A percentile compares a stretch with the other conserved stretches of the same genome.
These are phyloP conservation scores for Mya arenaria DNA, from an alignment of 1,140 invertebrate species.

Conservation along the genomic window DNA sequence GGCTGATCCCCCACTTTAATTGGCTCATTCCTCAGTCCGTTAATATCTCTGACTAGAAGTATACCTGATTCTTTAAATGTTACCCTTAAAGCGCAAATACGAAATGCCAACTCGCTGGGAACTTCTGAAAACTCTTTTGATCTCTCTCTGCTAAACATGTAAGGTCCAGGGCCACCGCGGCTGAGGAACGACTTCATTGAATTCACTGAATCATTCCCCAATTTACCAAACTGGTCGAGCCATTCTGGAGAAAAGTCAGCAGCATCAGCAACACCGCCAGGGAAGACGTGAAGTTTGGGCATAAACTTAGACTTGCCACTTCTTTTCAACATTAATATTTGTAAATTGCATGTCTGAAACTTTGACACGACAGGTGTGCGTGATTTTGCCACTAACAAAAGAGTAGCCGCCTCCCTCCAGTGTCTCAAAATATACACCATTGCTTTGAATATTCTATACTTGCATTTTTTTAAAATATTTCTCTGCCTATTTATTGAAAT, in stretches of 20 bases:
- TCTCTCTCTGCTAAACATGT: constrained; percentile 66
- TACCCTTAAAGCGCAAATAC: constrained; percentile 93
- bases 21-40: constrained; percentile 18
- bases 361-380: constrained; percentile 47
- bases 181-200: constrained; percentile 56
- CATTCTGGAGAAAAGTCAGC: constrained; percentile 88
- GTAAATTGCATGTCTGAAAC: constrained; percentile 75
- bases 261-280: constrained; percentile 88
- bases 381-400: constrained; percentile 78
- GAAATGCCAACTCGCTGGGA: constrained; percentile 86
- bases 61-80: constrained; percentile 96
- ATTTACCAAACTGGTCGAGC: constrained; percentile 85
- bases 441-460: too few species aligned
- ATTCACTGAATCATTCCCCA: constrained; percentile 52
- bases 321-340: constrained; percentile 86
- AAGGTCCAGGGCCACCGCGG: constrained; percentile 38
- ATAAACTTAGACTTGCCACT: constrained; percentile 85
- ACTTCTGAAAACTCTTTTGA: constrained; percentile 62
- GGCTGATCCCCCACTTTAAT: background rate
- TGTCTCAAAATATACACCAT: constrained; percentile 73
- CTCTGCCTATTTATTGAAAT: constrained; percentile 39
- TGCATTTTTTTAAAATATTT: background rate
- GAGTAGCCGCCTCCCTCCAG: constrained; percentile 81
- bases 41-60: constrained; percentile 85
- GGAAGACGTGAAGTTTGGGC: constrained; percentile 90